Base-by-base conservation (phyloP, 30 jellyfish, hydroid and myxozoan genomes). In the Aurelia aurita region DNA sequence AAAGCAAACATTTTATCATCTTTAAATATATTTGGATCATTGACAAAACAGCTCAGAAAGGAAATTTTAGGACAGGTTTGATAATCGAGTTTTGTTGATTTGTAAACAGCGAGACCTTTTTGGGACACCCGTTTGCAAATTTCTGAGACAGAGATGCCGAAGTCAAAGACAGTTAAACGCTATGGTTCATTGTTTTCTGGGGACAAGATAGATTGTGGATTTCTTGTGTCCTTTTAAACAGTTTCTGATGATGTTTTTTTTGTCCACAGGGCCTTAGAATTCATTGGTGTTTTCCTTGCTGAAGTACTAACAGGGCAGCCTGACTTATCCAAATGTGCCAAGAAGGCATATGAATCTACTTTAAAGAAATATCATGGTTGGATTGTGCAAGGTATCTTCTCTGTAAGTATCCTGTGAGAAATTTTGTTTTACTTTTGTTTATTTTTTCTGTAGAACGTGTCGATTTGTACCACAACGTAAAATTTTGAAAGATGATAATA, bases 301-400 rank as follows among this genome's bases (percentile, higher is more conserved):
- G 97, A 94, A 28, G 99, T 94, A 4, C 69, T 94, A 69, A 63
- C 96, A 0, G 97, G 99, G n/a, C 96, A 94, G 32, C 91, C 79
- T 18, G 99, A 94, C 47, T 45, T 94, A 47, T 76, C 85, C 19
- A 81, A 84, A 69, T 94, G 97, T 49, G 93, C 99, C 26, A 94
- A 94, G 69, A 94, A 94, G 79, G 99, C 99, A 1, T 94, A 94
- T 64, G 99, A 94, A 67, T 46, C 79, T 23, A 72, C 99, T 21
- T 62, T 94, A 75, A 94, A 89, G 87, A 79, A 86, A 78, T 94
- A 76, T 55, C 99, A 94, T 80, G 99, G 99, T 2, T 94, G 99
- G 99, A 88, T 94, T 91, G 99, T 94, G 43, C 99, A 94, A 58
- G 97, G 97, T 20, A 94, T 94, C 16, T 94, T 94, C 70, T 87